These are phyloP conservation scores for Steatocranus sp. DNA, from an alignment of 2,797 vertebrate genomes.

Conservation along the genomic window DNA sequence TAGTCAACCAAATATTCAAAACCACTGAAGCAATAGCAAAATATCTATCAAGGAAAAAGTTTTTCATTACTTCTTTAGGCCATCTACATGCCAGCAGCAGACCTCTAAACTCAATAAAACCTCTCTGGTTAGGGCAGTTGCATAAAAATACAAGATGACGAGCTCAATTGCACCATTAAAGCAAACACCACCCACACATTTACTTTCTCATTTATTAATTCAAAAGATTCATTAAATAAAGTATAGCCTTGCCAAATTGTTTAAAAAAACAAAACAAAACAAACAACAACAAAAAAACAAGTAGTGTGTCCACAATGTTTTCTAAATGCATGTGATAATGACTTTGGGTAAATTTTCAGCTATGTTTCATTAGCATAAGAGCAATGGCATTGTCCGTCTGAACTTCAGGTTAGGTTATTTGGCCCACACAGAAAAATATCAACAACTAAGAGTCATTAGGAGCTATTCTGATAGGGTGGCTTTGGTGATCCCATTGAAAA, in stretches of 20 bases:
- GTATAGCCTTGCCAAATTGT: background rate
- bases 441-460: background rate
- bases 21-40: background rate
- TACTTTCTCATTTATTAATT: background rate
- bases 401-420: background rate
- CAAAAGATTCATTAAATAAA: constrained; percentile 1
- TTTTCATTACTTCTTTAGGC: background rate
- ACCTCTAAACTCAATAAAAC: background rate
- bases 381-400: background rate
- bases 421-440: background rate
- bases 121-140: background rate
- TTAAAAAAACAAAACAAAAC: background rate
- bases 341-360: background rate
- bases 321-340: background rate
- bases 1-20: background rate
- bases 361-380: background rate
- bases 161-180: constrained; percentile 20
- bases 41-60: background rate
- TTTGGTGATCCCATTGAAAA: background rate
- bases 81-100: background rate
- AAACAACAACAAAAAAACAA: background rate
- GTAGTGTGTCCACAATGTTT: background rate
- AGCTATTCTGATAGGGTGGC: background rate
- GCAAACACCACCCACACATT: constrained; percentile 16
- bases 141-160: background rate